Evolutionary conservation across 2,888 invertebrate genomes (phyloP).

Genomic region (Drosophila differens): DNA sequence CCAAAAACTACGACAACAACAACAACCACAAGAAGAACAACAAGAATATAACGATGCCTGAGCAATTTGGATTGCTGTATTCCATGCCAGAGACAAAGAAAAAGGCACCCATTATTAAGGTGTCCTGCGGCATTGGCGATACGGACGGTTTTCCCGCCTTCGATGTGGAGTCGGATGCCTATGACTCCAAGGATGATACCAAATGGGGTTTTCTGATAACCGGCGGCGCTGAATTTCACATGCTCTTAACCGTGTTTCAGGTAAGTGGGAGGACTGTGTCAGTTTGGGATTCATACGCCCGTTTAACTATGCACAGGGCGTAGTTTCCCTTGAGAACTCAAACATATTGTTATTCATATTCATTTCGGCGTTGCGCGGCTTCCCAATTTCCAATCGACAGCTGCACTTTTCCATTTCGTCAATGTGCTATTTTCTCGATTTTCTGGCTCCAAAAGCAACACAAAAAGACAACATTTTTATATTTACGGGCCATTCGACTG

Average conservation of each 20-base stretch:
- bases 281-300: slow-evolving; percentile 32
- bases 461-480: slow-evolving; percentile 20
- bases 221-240: slow-evolving; percentile 85
- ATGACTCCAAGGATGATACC: slow-evolving; percentile 83
- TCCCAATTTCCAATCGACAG: slow-evolving; percentile 37
- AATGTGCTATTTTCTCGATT: slow-evolving; percentile 18
- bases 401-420: slow-evolving; percentile 48
- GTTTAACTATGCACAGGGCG: slow-evolving; percentile 33
- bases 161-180: slow-evolving; percentile 83
- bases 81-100: slow-evolving; percentile 81
- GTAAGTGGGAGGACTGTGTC: slow-evolving; percentile 56
- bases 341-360: slow-evolving; percentile 16
- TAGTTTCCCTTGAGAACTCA: slow-evolving; percentile 14
- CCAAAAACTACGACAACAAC: slow-evolving; percentile 2
- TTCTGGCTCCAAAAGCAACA: slow-evolving; percentile 27
- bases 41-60: slow-evolving; percentile 75
- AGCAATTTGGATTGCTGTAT: slow-evolving; percentile 70
- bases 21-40: slow-evolving; percentile 17
- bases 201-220: slow-evolving; percentile 86
- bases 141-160: slow-evolving; percentile 85
- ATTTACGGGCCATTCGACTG: slow-evolving; percentile 54
- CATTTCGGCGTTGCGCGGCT: slow-evolving; percentile 18
- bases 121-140: slow-evolving; percentile 85
- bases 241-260: slow-evolving; percentile 86
- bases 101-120: slow-evolving; percentile 81